phyloP scores from a whole-genome alignment of 1,140 invertebrate species.

The Fragariocoptes setiger region DNA sequence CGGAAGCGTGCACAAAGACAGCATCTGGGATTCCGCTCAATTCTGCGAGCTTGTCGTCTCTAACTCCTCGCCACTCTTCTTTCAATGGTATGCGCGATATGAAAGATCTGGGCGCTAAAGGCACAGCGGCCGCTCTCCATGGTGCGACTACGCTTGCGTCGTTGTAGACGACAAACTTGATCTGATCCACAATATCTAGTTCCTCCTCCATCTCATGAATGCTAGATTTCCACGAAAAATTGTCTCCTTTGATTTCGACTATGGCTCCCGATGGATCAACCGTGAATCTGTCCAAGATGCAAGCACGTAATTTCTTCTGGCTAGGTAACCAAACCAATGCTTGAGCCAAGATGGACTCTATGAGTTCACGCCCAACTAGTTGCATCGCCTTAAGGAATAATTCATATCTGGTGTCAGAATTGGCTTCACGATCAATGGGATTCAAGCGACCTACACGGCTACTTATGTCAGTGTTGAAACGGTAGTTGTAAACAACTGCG shows the following conservation, averaged over 20 bases:
- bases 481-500: slow-evolving; percentile 21
- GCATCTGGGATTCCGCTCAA: slow-evolving; percentile 34
- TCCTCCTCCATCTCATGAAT: slow-evolving; percentile 46
- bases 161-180: slow-evolving; percentile 46
- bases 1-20: slow-evolving; percentile 48
- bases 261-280: slow-evolving; percentile 40
- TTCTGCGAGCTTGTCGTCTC: slow-evolving; percentile 35
- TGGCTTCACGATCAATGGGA: slow-evolving; percentile 37
- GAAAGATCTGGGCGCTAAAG: slow-evolving; percentile 36
- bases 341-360: slow-evolving; percentile 31
- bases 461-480: slow-evolving; percentile 41
- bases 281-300: slow-evolving; percentile 27
- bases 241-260: slow-evolving; percentile 19
- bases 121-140: slow-evolving; percentile 52
- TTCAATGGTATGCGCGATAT: slow-evolving; percentile 35
- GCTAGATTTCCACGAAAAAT: slow-evolving; percentile 57
- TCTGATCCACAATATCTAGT: slow-evolving; percentile 23
- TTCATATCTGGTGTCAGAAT: slow-evolving; percentile 8
- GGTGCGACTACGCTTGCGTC: slow-evolving; percentile 20
- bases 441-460: slow-evolving; percentile 42
- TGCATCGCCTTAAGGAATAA: slow-evolving; percentile 32
- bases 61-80: slow-evolving; percentile 41
- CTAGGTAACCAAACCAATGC: slow-evolving; percentile 49
- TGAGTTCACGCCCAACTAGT: slow-evolving; percentile 46
- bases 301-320: slow-evolving; percentile 30